Conservation (phyloP, 2,888 invertebrate genomes). For the Saturnia pavonia region DNA sequence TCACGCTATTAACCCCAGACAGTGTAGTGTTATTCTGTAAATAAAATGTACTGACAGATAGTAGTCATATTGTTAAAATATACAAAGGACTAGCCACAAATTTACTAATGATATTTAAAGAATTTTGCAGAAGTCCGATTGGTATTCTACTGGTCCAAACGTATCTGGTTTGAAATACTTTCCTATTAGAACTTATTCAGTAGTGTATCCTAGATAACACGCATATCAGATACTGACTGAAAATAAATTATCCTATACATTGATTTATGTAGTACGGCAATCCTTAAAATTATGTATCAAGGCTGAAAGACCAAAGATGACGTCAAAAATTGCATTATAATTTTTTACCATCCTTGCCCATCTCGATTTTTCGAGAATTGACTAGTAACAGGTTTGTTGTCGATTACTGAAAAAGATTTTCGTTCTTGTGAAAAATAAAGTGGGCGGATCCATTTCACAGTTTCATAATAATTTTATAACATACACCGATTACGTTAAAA, state of each 20-base stretch:
- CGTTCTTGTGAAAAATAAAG: constrained; percentile 6
- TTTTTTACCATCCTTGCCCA: not conserved
- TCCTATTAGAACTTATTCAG: not conserved
- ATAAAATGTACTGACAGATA: not conserved
- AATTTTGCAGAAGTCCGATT: not conserved
- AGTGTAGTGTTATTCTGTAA: not conserved
- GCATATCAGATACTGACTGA: not conserved
- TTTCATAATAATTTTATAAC: constrained; percentile 14
- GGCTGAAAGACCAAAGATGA: not conserved
- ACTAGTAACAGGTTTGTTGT: not conserved
- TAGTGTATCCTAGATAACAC: not conserved
- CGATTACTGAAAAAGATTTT: constrained; percentile 5
- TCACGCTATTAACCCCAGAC: not conserved
- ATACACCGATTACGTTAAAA: constrained; percentile 23
- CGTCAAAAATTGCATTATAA: not conserved
- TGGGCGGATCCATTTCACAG: constrained; percentile 16
- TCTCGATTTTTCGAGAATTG: not conserved
- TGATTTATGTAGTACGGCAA: not conserved
- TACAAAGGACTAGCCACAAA: not conserved
- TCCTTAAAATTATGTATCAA: not conserved
- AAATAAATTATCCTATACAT: not conserved
- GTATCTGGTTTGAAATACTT: not conserved
- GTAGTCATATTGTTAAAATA: not conserved
- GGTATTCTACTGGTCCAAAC: not conserved
- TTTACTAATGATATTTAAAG: not conserved